Evolutionary conservation across 1,140 invertebrate species (phyloP).

Genomic region (Leptoteleia sp.): DNA sequence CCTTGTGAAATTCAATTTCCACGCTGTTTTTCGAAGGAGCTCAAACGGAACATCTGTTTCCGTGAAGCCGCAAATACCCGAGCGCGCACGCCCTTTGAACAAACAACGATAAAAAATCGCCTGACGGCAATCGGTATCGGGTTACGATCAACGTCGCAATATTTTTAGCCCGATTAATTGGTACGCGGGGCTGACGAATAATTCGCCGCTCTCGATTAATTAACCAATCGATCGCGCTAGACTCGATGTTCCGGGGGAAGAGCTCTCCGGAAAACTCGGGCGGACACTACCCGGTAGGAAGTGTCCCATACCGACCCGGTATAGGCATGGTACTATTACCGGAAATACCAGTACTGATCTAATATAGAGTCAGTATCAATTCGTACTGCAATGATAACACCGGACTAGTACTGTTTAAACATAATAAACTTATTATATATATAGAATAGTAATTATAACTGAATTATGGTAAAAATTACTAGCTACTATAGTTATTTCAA

Average conservation of each 20-base stretch:
- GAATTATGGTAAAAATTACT: no score
- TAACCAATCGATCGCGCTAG: constrained; percentile 23
- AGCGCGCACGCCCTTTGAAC: background rate
- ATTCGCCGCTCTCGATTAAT: constrained; percentile 17
- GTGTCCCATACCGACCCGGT: no score
- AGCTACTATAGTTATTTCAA: no score
- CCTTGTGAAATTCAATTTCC: constrained; percentile 13
- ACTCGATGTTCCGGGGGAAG: constrained; percentile 4
- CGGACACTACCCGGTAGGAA: constrained; percentile 14
- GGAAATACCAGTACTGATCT: no score
- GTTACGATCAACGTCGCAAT: background rate
- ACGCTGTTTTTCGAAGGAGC: background rate
- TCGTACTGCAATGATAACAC: no score
- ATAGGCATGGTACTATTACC: no score
- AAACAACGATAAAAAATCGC: constrained; percentile 10
- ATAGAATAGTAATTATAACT: no score
- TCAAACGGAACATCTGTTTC: constrained; percentile 10
- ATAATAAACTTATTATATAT: no score
- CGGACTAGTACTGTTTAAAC: no score
- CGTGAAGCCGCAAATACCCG: background rate
- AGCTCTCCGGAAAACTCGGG: constrained; percentile 18
- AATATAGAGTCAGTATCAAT: no score
- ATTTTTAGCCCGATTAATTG: constrained; percentile 10
- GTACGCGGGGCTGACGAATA: constrained; percentile 1
- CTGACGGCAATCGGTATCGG: background rate